phyloP scores from a whole-genome alignment of 2,113 vertebrate species.

The Ia io region DNA sequence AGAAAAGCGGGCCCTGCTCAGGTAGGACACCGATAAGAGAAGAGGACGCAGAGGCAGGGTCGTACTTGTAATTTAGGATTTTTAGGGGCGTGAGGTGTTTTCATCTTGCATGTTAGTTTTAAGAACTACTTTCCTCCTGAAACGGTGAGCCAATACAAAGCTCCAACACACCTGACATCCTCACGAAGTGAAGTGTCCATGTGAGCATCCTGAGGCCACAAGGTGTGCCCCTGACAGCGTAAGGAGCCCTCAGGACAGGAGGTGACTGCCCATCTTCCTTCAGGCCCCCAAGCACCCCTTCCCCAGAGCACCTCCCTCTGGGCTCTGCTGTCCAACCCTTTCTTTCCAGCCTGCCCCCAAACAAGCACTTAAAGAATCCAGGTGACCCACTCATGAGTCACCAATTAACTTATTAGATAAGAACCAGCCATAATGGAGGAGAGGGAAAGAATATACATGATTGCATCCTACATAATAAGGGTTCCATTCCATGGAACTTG shows the following conservation, averaged over 20 bases:
- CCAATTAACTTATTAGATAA: background rate
- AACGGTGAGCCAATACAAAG: background rate
- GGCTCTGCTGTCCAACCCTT: background rate
- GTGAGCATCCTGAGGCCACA: accelerated
- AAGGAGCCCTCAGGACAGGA: background rate
- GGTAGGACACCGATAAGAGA: accelerated
- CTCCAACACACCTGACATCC: background rate
- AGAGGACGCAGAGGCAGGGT: too few relatives aligned
- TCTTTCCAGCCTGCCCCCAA: background rate
- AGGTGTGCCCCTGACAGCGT: too few relatives aligned
- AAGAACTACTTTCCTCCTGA: background rate
- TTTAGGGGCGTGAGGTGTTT: background rate
- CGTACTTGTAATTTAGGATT: background rate
- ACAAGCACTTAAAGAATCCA: background rate
- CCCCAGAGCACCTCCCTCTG: background rate
- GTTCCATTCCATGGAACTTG: background rate
- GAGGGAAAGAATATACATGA: background rate
- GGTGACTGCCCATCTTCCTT: background rate
- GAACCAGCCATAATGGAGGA: background rate
- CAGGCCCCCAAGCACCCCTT: background rate
- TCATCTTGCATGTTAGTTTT: background rate
- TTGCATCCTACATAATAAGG: background rate
- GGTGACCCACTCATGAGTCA: background rate
- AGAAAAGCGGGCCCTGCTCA: background rate
- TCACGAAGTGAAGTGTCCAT: accelerated